A percentile compares a stretch with the other conserved stretches of the same genome.
Conservation (phyloP, 2,888 invertebrate genomes). For the Epinotia demarniana region DNA sequence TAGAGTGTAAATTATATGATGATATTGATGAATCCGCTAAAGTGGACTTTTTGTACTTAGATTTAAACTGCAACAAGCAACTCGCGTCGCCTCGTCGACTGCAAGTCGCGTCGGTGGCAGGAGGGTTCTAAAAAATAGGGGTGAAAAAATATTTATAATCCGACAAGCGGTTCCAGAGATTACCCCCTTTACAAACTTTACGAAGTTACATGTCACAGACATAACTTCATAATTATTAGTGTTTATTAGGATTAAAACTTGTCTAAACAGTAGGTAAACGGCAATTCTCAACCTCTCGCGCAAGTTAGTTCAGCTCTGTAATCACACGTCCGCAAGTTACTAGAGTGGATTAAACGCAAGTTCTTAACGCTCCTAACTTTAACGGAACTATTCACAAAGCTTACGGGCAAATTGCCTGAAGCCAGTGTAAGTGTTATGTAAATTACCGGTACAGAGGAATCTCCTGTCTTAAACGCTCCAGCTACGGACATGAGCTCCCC, state of each 20-base stretch:
- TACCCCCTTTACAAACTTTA: neutral
- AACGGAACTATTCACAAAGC: neutral
- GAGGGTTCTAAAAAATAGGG: no score
- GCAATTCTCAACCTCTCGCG: neutral
- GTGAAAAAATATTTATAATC: no score
- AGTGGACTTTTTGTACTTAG: no score
- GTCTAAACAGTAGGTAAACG: neutral
- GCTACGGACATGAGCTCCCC: no score
- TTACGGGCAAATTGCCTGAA: neutral
- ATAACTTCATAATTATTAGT: neutral
- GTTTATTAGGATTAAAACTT: neutral
- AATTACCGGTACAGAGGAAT: no score
- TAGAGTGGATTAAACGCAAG: neutral
- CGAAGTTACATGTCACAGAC: neutral
- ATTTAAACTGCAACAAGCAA: no score
- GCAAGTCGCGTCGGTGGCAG: no score
- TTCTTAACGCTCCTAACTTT: slow-evolving; percentile 2
- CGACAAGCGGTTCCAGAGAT: no score
- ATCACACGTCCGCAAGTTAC: neutral
- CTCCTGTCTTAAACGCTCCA: no score
- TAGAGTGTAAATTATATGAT: neutral
- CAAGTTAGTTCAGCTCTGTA: slow-evolving; percentile 1
- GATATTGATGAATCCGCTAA: no score
- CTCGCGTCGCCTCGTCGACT: no score
- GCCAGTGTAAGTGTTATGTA: neutral